These are phyloP conservation scores for Artemia franciscana DNA, from an alignment of 1,140 invertebrate genomes.

Conservation along the genomic window DNA sequence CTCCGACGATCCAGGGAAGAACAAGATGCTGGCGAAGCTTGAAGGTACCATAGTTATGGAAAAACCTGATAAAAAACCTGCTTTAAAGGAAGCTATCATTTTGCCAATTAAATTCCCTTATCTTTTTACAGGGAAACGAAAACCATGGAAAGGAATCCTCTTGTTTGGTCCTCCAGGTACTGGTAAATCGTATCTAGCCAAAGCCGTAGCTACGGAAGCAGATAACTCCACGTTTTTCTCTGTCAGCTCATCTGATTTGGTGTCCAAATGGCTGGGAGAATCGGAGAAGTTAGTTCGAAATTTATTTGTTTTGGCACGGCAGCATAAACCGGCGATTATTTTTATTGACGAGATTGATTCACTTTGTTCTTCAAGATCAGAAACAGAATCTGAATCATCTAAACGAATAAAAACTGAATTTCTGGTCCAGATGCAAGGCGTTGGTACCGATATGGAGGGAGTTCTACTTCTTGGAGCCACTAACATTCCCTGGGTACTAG, in stretches of 20 bases:
- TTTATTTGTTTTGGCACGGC: constrained; percentile 79
- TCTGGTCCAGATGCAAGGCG: constrained; percentile 95
- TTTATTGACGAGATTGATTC: constrained; percentile 99
- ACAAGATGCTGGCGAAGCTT: constrained; percentile 68
- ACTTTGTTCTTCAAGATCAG: constrained; percentile 83
- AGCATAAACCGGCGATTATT: constrained; percentile 93
- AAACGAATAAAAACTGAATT: constrained; percentile 98
- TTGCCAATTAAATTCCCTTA: constrained; percentile 97
- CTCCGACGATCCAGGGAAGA: constrained; percentile 83
- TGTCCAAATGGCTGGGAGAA: constrained; percentile 98
- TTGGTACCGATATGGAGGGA: constrained; percentile 81
- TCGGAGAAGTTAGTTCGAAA: constrained; percentile 96
- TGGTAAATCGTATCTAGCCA: constrained; percentile 96
- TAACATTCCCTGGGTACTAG: constrained; percentile 95
- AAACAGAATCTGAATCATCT: constrained; percentile 96
- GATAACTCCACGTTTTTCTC: constrained; percentile 99
- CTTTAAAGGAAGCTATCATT: constrained; percentile 98
- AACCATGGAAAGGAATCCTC: constrained; percentile 95
- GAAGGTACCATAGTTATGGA: constrained; percentile 92
- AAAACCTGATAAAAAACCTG: constrained; percentile 91
- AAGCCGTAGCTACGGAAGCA: constrained; percentile 97
- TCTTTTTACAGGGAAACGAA: constrained; percentile 89
- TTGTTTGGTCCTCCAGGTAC: constrained; percentile 98
- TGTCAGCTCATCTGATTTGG: constrained; percentile 90
- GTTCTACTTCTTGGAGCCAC: constrained; percentile 91